Conservation (phyloP, 2,888 invertebrate genomes). For the Ptilodon capucinus region DNA sequence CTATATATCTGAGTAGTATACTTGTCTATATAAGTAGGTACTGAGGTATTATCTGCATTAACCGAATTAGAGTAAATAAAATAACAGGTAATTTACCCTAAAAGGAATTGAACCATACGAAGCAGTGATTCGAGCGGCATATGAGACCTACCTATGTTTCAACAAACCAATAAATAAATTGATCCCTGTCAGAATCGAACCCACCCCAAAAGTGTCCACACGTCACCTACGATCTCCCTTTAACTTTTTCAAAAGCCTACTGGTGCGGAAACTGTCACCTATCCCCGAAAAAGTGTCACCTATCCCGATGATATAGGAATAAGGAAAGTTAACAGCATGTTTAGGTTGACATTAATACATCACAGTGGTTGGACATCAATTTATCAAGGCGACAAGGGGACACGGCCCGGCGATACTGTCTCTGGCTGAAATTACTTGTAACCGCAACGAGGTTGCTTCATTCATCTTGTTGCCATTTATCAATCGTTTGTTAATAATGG, state of each 20-base stretch:
- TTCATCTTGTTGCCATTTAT: constrained; percentile 49
- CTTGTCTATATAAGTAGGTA: too few species aligned
- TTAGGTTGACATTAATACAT: constrained; percentile 57
- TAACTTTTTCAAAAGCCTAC: background rate
- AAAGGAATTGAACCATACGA: too few species aligned
- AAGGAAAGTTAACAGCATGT: constrained; percentile 49
- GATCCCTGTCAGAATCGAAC: background rate
- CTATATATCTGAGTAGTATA: too few species aligned
- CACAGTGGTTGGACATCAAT: constrained; percentile 52
- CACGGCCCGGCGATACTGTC: constrained; percentile 35
- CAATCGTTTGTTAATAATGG: constrained; percentile 44
- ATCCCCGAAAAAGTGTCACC: constrained; percentile 27
- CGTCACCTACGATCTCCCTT: background rate
- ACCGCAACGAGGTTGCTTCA: constrained; percentile 45
- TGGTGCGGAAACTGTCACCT: background rate
- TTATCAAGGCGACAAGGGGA: constrained; percentile 61
- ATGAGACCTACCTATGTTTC: background rate
- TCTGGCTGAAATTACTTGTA: constrained; percentile 46
- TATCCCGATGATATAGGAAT: constrained; percentile 26
- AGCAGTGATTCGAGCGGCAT: too few species aligned
- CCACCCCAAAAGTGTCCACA: background rate
- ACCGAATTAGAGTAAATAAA: too few species aligned
- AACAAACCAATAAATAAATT: background rate
- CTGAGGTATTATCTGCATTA: too few species aligned
- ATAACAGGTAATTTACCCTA: too few species aligned